Percentiles rank a stretch among this genome's conserved stretches.
These are phyloP conservation scores for Cephus runcator DNA, from an alignment of 2,888 invertebrate genomes.

Conservation along the genomic window DNA sequence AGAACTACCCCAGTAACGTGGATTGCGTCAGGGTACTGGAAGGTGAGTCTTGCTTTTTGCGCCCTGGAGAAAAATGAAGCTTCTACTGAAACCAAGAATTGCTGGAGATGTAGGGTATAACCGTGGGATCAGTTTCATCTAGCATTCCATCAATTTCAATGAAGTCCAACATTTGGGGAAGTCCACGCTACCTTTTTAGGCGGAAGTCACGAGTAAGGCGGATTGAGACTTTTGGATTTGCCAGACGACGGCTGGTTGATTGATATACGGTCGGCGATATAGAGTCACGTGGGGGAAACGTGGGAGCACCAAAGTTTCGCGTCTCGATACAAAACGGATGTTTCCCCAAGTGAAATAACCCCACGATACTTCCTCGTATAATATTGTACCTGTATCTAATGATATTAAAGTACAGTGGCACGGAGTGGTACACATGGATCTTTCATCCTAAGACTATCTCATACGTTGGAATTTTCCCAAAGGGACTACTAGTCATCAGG, in stretches of 20 bases:
- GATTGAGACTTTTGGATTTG: background rate
- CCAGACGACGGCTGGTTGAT: conserved; percentile 8
- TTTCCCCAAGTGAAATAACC: background rate
- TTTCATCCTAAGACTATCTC: background rate
- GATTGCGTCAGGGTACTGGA: conserved; percentile 75
- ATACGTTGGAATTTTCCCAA: too few species aligned
- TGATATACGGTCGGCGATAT: conserved; percentile 8
- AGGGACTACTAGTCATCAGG: too few species aligned
- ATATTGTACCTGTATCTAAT: background rate
- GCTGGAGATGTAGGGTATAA: background rate
- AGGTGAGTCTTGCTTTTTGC: conserved; percentile 68
- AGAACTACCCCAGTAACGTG: conserved; percentile 74
- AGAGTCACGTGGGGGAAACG: conserved; percentile 10
- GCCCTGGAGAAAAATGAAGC: background rate
- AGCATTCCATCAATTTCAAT: background rate
- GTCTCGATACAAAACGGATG: conserved; percentile 6
- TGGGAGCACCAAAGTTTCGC: conserved; percentile 13
- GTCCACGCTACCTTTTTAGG: background rate
- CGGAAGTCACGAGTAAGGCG: background rate
- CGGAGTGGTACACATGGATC: background rate
- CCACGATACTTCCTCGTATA: background rate
- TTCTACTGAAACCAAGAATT: background rate
- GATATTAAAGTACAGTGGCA: background rate
- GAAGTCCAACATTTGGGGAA: background rate
- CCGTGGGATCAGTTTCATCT: background rate